Conservation (phyloP, 2,797 vertebrate genomes). For the Gymnoscopelus braueri region DNA sequence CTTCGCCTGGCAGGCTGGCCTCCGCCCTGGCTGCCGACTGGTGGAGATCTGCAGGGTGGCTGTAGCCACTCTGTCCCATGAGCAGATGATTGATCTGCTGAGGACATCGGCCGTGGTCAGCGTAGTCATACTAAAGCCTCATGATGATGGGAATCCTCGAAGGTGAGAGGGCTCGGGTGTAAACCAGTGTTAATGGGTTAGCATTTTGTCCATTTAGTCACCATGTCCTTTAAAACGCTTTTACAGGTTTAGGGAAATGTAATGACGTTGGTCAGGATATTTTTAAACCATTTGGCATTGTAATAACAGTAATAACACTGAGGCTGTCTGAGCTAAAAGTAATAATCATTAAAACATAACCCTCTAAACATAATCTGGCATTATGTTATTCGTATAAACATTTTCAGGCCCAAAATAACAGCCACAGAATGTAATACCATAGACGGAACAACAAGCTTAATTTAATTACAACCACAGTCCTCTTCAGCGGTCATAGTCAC, state of each 20-base stretch:
- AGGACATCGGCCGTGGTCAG: constrained; percentile 85
- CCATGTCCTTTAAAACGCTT: no score
- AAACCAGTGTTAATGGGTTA: no score
- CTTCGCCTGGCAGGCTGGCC: constrained; percentile 88
- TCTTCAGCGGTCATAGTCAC: no score
- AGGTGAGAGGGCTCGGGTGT: constrained; percentile 73
- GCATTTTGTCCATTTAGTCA: no score
- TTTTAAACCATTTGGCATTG: no score
- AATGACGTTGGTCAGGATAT: no score
- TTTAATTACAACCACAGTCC: no score
- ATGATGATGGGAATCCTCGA: constrained; percentile 85
- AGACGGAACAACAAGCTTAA: no score
- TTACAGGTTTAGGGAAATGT: no score
- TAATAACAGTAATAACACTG: no score
- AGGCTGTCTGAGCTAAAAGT: not conserved
- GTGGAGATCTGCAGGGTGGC: constrained; percentile 89
- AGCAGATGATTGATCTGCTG: constrained; percentile 90
- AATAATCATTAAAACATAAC: not conserved
- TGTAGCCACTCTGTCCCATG: constrained; percentile 86
- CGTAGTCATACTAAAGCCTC: constrained; percentile 87
- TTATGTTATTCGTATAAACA: not conserved
- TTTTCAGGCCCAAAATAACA: not conserved
- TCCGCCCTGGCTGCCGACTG: constrained; percentile 86
- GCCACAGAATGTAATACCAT: no score
- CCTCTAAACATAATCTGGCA: not conserved